phyloP scores from a whole-genome alignment of 2,797 vertebrate species.

The Enteromius thamalakanensis region DNA sequence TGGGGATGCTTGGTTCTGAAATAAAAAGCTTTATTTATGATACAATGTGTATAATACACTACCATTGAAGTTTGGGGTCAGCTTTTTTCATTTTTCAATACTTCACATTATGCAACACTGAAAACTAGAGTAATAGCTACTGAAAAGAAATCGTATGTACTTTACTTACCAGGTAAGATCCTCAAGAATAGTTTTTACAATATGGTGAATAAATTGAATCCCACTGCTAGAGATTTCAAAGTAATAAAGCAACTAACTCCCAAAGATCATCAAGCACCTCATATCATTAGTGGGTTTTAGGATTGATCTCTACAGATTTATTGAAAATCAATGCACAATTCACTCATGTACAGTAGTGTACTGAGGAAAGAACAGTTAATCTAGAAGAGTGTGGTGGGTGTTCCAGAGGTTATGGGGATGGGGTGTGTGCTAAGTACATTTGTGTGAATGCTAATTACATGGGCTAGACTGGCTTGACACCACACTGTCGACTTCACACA shows the following conservation, averaged over 20 bases:
- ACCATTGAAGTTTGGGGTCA: neutral
- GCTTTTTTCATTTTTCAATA: neutral
- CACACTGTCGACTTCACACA: slow-evolving; percentile 55
- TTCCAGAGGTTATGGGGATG: slow-evolving; percentile 8
- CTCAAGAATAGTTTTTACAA: neutral
- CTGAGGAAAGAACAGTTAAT: neutral
- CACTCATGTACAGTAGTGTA: neutral
- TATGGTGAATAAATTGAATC: neutral
- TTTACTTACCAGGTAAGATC: neutral
- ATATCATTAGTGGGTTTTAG: neutral
- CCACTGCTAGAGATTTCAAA: neutral
- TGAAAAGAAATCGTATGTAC: neutral
- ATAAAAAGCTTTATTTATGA: slow-evolving; percentile 6
- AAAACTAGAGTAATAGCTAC: neutral
- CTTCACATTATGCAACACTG: neutral
- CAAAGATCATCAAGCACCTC: neutral
- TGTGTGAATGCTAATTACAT: slow-evolving; percentile 63
- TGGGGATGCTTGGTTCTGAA: neutral
- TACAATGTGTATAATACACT: neutral
- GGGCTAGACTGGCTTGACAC: slow-evolving; percentile 55
- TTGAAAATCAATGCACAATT: slow-evolving; percentile 11
- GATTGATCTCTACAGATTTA: slow-evolving; percentile 7
- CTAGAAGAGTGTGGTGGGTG: neutral
- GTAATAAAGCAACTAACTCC: neutral
- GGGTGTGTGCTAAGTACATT: slow-evolving; percentile 36